Evolutionary conservation across 2,888 invertebrate species (phyloP).

Genomic region (Ochlodes sylvanus): DNA sequence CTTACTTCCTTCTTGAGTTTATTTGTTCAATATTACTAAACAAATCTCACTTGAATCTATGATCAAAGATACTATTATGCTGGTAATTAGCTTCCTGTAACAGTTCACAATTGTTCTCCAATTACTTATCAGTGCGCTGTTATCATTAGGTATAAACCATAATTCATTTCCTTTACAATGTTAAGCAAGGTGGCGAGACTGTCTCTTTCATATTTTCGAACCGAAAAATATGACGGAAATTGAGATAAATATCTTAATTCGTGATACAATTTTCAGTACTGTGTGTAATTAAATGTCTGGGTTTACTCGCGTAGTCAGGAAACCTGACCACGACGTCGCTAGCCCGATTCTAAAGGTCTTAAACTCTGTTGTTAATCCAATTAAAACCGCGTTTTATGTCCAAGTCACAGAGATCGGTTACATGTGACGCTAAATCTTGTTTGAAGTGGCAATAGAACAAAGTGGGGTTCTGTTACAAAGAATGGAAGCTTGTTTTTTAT

Average conservation of each 20-base stretch:
- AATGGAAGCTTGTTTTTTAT: conserved; percentile 44
- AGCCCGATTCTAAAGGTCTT: conserved; percentile 40
- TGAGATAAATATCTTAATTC: conserved; percentile 34
- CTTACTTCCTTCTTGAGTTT: conserved; percentile 31
- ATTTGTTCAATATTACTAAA: conserved; percentile 37
- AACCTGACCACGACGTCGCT: conserved; percentile 58
- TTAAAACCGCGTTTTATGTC: conserved; percentile 36
- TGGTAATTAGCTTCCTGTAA: conserved; percentile 48
- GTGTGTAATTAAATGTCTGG: conserved; percentile 53
- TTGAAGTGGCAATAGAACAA: conserved; percentile 35
- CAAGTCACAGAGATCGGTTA: conserved; percentile 26
- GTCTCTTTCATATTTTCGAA: conserved; percentile 26
- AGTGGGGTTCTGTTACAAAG: conserved; percentile 41
- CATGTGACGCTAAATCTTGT: conserved; percentile 34
- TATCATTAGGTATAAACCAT: conserved; percentile 36
- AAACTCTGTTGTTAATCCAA: conserved; percentile 34
- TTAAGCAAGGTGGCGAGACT: conserved; percentile 26
- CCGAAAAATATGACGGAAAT: conserved; percentile 26
- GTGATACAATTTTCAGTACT: conserved; percentile 47
- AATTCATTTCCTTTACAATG: conserved; percentile 33
- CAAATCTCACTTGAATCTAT: conserved; percentile 46
- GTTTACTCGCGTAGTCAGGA: conserved; percentile 56
- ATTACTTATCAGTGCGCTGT: conserved; percentile 44
- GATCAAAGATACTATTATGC: conserved; percentile 47
- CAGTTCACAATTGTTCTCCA: conserved; percentile 49